Base-by-base conservation (phyloP, 2,797 vertebrate species). In the Sardinella longiceps region DNA sequence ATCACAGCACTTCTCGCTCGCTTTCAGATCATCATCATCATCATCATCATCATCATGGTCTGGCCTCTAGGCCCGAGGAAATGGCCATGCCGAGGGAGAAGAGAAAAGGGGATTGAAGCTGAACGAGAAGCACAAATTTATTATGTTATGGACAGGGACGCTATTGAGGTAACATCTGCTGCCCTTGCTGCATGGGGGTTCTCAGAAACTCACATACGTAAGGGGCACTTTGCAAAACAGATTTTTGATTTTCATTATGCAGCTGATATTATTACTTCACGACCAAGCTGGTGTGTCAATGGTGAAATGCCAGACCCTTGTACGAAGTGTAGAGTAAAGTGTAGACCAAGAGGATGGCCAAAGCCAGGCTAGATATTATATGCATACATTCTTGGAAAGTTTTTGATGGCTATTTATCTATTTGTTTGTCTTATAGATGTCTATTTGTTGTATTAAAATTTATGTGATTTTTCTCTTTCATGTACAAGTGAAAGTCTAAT, bases 41-140 rank as follows among this genome's bases (percentile, higher is more conserved):
- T 48, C 56, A 58, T 58, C 56, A 77, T 74, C 66, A 37, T 74
- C 63, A 66, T 14, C 66, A 82, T 83, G 84, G 87, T 84, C 87
- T 89, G 89, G 89, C 86, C 87, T 88, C 70, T 80, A 83, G 91
- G 87, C 84, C 82, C 80, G 23, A 28, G 66, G 81, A 84, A 82
- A 87, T 85, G 83, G 80, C 56, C 82, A 81, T 87, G 84, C 84
- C 90, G 85, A 90, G 85, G 85, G 80, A 87, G 51, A 51, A n/a
- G n/a, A n/a, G n/a, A n/a, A n/a, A 86, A 56, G 82, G 84, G 82
- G 86, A 87, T 86, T 81, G 33, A 60, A 84, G 86, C 70, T 20
- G 11, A 15, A 37, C 5, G 14, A 39, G 70, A 77, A 37, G 1
- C 33, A 77, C 33, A 43, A 20, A 20, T 18, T 10, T 25, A 77